Conservation (phyloP, 2,113 vertebrate species). For the Leptosomus discolor region DNA sequence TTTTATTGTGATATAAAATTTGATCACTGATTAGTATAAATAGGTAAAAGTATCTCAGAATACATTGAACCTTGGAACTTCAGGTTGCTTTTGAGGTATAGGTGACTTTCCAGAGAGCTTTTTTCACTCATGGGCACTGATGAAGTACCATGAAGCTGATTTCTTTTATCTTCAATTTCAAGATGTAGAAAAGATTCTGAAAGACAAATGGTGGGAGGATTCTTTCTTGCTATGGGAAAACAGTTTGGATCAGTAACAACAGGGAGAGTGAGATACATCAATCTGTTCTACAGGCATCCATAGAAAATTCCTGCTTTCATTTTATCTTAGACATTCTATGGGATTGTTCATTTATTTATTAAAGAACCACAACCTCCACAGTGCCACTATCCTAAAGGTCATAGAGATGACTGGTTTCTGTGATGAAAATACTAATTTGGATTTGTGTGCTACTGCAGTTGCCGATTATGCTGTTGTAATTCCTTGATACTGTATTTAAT, state of each 20-base stretch:
- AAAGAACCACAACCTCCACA: neutral
- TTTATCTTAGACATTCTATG: neutral
- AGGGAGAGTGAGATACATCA: neutral
- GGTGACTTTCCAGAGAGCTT: neutral
- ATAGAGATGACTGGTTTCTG: neutral
- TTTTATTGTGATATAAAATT: neutral
- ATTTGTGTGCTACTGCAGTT: neutral
- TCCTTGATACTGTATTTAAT: neutral
- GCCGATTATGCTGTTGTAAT: neutral
- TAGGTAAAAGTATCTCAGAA: neutral
- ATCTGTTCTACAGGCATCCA: neutral
- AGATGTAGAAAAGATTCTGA: neutral
- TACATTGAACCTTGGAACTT: neutral
- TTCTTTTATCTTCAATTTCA: neutral
- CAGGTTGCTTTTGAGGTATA: neutral
- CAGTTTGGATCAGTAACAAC: neutral
- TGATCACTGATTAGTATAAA: neutral
- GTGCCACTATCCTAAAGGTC: neutral
- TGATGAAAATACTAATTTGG: neutral
- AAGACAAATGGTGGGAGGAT: neutral
- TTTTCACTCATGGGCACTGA: neutral
- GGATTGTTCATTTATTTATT: neutral
- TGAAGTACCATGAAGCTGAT: neutral
- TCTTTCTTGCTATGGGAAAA: neutral
- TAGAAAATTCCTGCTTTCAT: neutral